Evolutionary conservation across 2,797 vertebrate genomes (phyloP).

Genomic region (Poecilia gillii): DNA sequence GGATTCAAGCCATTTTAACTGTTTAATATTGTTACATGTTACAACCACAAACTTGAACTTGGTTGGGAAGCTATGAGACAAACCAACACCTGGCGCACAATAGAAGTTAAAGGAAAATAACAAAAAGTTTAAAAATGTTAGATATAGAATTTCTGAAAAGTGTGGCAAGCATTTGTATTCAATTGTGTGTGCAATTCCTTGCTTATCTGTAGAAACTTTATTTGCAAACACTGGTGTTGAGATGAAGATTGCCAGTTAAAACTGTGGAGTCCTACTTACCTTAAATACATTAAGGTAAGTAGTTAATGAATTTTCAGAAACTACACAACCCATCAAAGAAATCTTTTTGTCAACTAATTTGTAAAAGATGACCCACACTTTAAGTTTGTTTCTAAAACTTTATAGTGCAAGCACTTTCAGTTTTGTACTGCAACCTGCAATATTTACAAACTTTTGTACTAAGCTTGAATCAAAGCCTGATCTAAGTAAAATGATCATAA

Average conservation of each 20-base stretch:
- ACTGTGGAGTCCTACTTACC: not conserved
- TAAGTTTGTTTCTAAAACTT: conserved; percentile 3
- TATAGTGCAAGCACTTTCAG: not conserved
- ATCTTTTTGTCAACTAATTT: conserved; percentile 17
- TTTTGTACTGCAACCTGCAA: not conserved
- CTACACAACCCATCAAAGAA: not conserved
- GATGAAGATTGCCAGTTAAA: not conserved
- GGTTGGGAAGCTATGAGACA: not conserved
- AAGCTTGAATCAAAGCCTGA: conserved; percentile 7
- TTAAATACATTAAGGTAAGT: not conserved
- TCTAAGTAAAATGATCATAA: conserved; percentile 19
- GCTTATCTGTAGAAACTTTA: not conserved
- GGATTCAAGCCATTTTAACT: not conserved
- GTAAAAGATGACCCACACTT: not conserved
- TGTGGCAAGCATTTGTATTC: not conserved
- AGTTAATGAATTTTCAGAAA: not conserved
- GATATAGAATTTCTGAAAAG: not conserved
- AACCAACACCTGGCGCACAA: not conserved
- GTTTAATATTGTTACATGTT: not conserved
- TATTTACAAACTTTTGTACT: conserved; percentile 9
- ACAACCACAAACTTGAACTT: not conserved
- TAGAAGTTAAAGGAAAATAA: not conserved
- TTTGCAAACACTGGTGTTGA: not conserved
- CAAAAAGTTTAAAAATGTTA: not conserved
- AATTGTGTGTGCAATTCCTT: not conserved